phyloP scores from a whole-genome alignment of 35 echinoderm and acorn worm genomes.

The Ophioderma brevispina region DNA sequence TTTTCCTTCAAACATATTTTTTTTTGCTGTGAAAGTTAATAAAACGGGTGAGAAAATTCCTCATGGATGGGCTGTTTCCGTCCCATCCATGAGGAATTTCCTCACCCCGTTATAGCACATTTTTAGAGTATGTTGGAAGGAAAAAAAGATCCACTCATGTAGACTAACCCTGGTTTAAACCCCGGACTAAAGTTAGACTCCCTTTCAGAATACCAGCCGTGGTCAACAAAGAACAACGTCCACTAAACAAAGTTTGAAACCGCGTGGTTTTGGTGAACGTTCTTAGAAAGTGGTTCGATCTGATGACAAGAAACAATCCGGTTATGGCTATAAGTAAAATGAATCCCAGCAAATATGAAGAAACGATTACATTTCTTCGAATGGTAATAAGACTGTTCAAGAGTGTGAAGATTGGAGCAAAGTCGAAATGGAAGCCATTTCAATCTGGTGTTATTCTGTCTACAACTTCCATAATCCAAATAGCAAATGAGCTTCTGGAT shows the following conservation, averaged over 20 bases:
- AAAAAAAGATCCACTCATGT: constrained; percentile 41
- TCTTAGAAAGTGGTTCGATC: constrained; percentile 37
- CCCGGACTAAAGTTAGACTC: too few relatives aligned
- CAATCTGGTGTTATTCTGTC: constrained; percentile 58
- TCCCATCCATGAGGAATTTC: too few relatives aligned
- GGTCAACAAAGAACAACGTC: background rate
- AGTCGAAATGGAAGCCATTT: constrained; percentile 57
- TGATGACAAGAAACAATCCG: constrained; percentile 60
- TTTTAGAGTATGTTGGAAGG: constrained; percentile 1
- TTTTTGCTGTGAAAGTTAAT: too few relatives aligned
- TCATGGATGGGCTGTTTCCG: too few relatives aligned
- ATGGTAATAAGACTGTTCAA: constrained; percentile 50
- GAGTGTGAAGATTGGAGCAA: constrained; percentile 21
- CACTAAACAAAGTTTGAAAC: background rate
- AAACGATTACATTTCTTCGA: constrained; percentile 39
- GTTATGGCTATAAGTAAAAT: constrained; percentile 62
- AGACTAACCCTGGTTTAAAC: background rate
- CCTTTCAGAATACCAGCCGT: too few relatives aligned
- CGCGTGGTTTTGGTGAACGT: constrained; percentile 21
- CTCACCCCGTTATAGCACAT: too few relatives aligned
- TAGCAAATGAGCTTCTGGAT: constrained; percentile 48
- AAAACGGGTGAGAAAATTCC: too few relatives aligned
- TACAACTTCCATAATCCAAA: constrained; percentile 26
- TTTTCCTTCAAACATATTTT: too few relatives aligned
- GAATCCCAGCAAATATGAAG: constrained; percentile 20